Conservation (phyloP, 2,888 invertebrate genomes). For the Temnothorax ravouxi region DNA sequence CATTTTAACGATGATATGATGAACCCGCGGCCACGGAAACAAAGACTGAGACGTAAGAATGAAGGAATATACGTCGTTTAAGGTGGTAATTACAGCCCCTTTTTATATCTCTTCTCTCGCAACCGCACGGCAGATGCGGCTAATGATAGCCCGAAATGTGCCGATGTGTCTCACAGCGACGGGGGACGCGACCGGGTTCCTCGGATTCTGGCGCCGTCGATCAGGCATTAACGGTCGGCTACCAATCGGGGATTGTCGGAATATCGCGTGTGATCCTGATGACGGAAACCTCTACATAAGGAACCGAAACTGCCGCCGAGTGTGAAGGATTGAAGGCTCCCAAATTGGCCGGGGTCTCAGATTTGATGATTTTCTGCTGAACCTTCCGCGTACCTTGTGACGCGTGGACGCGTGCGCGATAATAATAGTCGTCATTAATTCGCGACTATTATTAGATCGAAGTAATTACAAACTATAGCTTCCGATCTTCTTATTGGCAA, state of each 20-base stretch:
- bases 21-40: slow-evolving; percentile 78
- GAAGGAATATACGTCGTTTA: slow-evolving; percentile 80
- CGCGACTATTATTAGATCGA: slow-evolving; percentile 14
- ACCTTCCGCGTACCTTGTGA: slow-evolving; percentile 16
- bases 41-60: slow-evolving; percentile 79
- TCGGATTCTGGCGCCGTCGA: slow-evolving; percentile 74
- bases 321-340: neutral
- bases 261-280: slow-evolving; percentile 50
- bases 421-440: slow-evolving; percentile 36
- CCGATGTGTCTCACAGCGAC: slow-evolving; percentile 80
- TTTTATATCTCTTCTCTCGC: slow-evolving; percentile 64
- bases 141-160: slow-evolving; percentile 83
- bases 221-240: slow-evolving; percentile 70
- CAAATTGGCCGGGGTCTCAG: slow-evolving; percentile 19
- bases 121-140: slow-evolving; percentile 83
- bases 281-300: slow-evolving; percentile 30
- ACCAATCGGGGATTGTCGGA: slow-evolving; percentile 47
- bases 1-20: slow-evolving; percentile 80
- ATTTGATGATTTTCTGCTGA: slow-evolving; percentile 16
- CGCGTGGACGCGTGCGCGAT: slow-evolving; percentile 32
- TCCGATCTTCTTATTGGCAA: neutral
- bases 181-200: slow-evolving; percentile 68
- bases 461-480: neutral
- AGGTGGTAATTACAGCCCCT: slow-evolving; percentile 78
- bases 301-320: slow-evolving; percentile 16